Conservation (phyloP, 2,797 vertebrate genomes). For the Atherinosoma microstoma region DNA sequence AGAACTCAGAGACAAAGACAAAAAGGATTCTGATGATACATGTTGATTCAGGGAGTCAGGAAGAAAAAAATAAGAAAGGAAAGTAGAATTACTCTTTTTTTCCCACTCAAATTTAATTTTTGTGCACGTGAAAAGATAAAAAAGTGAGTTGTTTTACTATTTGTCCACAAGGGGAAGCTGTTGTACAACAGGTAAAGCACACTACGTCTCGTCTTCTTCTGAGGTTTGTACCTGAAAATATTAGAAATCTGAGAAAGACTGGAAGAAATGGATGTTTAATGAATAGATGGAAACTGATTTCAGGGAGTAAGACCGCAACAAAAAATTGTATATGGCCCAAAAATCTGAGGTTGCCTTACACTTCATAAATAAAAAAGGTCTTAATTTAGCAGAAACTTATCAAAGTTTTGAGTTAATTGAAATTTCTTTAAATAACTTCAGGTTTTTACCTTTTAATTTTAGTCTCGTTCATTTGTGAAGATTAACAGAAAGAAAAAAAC, state of each 20-base stretch:
- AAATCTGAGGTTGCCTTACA: neutral
- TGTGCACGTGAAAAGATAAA: neutral
- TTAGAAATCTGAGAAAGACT: neutral
- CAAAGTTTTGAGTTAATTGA: neutral
- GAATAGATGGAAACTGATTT: too few species aligned
- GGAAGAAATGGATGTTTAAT: neutral
- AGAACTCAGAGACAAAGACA: constrained; percentile 47
- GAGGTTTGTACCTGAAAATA: neutral
- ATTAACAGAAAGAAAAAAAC: neutral
- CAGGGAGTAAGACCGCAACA: too few species aligned
- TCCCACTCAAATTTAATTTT: neutral
- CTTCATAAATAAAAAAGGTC: neutral
- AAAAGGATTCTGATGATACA: neutral
- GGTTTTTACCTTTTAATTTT: neutral
- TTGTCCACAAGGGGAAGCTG: constrained; percentile 62
- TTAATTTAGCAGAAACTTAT: neutral
- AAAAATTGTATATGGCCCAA: neutral
- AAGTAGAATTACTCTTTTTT: neutral
- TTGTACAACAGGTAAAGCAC: constrained; percentile 28
- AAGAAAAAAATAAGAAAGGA: neutral
- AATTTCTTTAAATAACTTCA: neutral
- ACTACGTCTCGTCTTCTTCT: neutral
- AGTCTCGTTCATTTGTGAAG: neutral
- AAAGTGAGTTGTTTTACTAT: neutral
- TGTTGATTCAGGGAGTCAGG: neutral